phyloP scores from a whole-genome alignment of 1,140 invertebrate species.

The Globodera ellingtonae region DNA sequence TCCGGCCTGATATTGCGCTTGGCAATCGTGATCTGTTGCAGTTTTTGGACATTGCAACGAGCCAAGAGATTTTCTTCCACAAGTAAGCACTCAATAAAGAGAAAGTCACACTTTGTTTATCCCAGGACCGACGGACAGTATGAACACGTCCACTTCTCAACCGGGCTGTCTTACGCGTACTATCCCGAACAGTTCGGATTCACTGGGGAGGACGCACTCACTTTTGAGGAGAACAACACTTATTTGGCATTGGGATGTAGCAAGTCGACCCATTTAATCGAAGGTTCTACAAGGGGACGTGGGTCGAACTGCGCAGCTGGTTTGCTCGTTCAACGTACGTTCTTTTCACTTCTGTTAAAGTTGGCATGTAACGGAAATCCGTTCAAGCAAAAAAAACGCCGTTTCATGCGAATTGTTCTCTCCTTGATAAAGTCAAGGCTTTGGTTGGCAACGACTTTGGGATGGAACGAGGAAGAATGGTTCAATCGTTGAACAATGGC shows the following conservation, averaged over 20 bases:
- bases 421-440: conserved; percentile 12
- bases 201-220: not conserved
- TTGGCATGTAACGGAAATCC: not conserved
- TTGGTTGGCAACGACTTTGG: not conserved
- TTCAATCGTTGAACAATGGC: not conserved
- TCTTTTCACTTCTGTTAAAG: not conserved
- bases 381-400: conserved; percentile 20
- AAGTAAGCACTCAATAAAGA: conserved; percentile 1
- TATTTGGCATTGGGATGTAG: conserved; percentile 18
- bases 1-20: not conserved
- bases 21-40: conserved; percentile 10
- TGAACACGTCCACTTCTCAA: conserved; percentile 30
- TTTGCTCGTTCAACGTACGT: conserved; percentile 20
- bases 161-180: conserved; percentile 13
- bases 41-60: conserved; percentile 37
- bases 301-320: not conserved
- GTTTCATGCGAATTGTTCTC: conserved; percentile 20
- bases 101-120: not conserved
- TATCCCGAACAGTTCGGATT: conserved; percentile 15
- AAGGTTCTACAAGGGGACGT: not conserved
- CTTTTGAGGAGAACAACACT: conserved; percentile 22
- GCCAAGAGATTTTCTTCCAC: conserved; percentile 28
- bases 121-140: not conserved
- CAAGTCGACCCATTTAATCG: conserved; percentile 17
- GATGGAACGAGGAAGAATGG: not conserved